Conservation (phyloP, 1,140 invertebrate genomes). For the Musca domestica region DNA sequence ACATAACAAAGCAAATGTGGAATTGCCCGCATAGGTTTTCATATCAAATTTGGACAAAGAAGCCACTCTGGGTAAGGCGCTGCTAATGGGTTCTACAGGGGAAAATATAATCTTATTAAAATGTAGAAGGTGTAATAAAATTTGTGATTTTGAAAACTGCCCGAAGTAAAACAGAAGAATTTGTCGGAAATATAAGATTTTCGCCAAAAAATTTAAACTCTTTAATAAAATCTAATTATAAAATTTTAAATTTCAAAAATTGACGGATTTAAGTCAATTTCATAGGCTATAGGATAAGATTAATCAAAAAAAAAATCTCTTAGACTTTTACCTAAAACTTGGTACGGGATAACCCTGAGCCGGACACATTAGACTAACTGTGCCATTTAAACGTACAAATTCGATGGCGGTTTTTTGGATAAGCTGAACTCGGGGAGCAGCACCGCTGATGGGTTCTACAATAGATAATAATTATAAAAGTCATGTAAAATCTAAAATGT, state of each 20-base stretch:
- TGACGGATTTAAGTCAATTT: too few species aligned
- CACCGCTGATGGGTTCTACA: slow-evolving; percentile 62
- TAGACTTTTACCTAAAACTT: slow-evolving; percentile 63
- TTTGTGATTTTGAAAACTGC: slow-evolving; percentile 11
- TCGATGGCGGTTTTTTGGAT: slow-evolving; percentile 31
- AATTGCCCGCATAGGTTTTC: slow-evolving; percentile 33
- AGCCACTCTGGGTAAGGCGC: slow-evolving; percentile 58
- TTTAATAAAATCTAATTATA: too few species aligned
- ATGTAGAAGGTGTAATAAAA: background rate
- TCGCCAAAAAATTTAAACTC: too few species aligned
- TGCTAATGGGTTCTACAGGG: slow-evolving; percentile 61
- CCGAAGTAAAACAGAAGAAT: background rate
- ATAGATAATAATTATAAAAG: background rate
- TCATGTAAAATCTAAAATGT: background rate
- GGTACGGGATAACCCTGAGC: slow-evolving; percentile 73
- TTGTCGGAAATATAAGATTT: too few species aligned
- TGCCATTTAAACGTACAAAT: slow-evolving; percentile 41
- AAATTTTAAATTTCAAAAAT: too few species aligned
- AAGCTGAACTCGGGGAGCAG: slow-evolving; percentile 58
- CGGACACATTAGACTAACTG: slow-evolving; percentile 55
- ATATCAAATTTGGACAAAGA: slow-evolving; percentile 57
- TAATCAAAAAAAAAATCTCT: too few species aligned
- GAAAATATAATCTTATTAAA: background rate
- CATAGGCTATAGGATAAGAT: too few species aligned
- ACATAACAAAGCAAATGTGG: slow-evolving; percentile 60